Base-by-base conservation (phyloP, 2,888 invertebrate species). In the Macrostomum cliftonense region DNA sequence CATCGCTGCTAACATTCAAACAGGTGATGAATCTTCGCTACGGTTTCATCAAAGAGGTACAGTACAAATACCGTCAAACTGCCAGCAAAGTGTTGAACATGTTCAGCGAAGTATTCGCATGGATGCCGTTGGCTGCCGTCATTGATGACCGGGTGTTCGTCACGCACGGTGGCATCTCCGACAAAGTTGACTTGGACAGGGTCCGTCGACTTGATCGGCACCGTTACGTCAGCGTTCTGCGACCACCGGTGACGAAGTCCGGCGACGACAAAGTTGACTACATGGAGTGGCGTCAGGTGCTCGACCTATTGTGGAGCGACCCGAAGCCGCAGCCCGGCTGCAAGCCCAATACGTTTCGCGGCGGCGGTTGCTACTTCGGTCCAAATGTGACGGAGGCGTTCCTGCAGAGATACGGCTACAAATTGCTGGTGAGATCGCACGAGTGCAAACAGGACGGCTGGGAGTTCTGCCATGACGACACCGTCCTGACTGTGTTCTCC, bases 371-470 rank as follows among this genome's bases (percentile, higher is more conserved):
- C 2, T 88, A 87, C 71, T 89, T 87, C 66, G 89, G 89, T 0
- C 84, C 87, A 0, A 87, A 89, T 63, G 79, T 87, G 44, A 84
- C 87, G 0, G 75, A 78, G 40, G 73, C 76, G 45, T 82, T 89
- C 63, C 74, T 89, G 14, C 76, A 79, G 59, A 79, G 78, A 62
- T 79, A 85, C 70, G 79, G 80, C 58, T 73, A 87, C 16, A 76
- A 78, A 54, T 78, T 82, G 60, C 72, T 89, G 9, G 79, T 89
- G 42, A 76, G 88, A 47, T 88, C 87, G 11, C 89, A 89, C 66
- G 88, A 89, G 68, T 89, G 89, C 71, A 89, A 88, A 71, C 79
- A 81, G 1, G 86, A 86, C 45, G 89, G 89, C 13, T 87, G 84
- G 65, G 88, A 89, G 71, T 77, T 83, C 58, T 76, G 79, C 47